A percentile compares a stretch with the other conserved stretches of the same genome.
Conservation (phyloP, 2,888 invertebrate genomes). For the Ceriagrion tenellum region DNA sequence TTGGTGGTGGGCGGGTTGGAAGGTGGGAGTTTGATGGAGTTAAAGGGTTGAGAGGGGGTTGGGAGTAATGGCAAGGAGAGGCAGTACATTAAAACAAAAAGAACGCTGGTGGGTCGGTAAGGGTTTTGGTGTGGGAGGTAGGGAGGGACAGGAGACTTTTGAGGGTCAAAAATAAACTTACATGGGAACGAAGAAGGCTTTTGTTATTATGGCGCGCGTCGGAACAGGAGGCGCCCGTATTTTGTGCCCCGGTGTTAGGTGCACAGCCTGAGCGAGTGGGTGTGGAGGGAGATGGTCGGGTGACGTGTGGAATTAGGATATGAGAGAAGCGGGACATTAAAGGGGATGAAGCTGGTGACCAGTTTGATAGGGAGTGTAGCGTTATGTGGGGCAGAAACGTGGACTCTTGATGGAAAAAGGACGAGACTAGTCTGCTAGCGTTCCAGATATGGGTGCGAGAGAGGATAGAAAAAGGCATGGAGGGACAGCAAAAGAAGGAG, state of each 20-base stretch:
- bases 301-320: not conserved
- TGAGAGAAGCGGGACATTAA: not conserved
- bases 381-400: too few species aligned
- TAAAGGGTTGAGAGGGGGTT: not conserved
- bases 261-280: too few species aligned
- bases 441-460: too few species aligned
- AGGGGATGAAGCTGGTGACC: not conserved
- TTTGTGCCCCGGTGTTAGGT: not conserved
- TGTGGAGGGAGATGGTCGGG: not conserved
- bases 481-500: too few species aligned
- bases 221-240: not conserved
- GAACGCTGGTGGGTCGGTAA: not conserved
- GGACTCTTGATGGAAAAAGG: too few species aligned
- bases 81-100: not conserved
- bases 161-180: slow-evolving; percentile 30
- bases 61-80: not conserved
- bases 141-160: too few species aligned
- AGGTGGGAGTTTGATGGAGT: not conserved
- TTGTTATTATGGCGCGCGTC: not conserved
- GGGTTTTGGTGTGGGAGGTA: not conserved
- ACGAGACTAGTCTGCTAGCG: too few species aligned
- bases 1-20: too few species aligned
- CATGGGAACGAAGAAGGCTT: slow-evolving; percentile 7
- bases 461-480: too few species aligned
- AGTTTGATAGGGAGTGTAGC: too few species aligned